A percentile compares a stretch with the other conserved stretches of the same genome.
Conservation (phyloP, 2,888 invertebrate species). For the Patella caerulea region DNA sequence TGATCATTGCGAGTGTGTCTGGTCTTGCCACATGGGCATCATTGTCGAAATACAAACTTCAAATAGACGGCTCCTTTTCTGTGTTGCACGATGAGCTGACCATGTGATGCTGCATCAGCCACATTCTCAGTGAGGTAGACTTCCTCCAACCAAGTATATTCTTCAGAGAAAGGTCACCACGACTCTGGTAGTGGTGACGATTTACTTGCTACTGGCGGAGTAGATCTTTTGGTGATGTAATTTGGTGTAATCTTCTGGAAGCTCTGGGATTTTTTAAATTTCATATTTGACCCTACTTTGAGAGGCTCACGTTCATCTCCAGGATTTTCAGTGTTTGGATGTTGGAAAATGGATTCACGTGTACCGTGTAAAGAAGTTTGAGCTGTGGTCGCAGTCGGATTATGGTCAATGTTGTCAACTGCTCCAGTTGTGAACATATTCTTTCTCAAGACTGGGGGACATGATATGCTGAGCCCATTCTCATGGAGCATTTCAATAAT, state of each 20-base stretch:
- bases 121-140: conserved; percentile 1
- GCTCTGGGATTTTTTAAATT: too few relatives aligned
- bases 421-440: conserved; percentile 20
- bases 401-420: conserved; percentile 32
- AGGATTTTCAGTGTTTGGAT: conserved; percentile 18
- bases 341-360: conserved; percentile 26
- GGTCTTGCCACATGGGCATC: background rate
- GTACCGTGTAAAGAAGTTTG: conserved; percentile 32
- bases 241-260: conserved; percentile 3
- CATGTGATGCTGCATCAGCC: conserved; percentile 19
- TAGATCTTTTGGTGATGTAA: background rate
- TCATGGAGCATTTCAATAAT: too few relatives aligned
- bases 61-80: conserved; percentile 14
- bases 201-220: conserved; percentile 16
- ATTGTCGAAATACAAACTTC: conserved; percentile 15
- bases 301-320: conserved; percentile 11
- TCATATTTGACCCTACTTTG: too few relatives aligned
- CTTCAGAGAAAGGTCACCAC: conserved; percentile 4
- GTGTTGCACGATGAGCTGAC: conserved; percentile 19
- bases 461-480: background rate
- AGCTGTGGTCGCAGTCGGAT: conserved; percentile 28
- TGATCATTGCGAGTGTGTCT: conserved; percentile 27
- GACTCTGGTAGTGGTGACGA: conserved; percentile 17
- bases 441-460: conserved; percentile 20
- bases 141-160: conserved; percentile 8